These are phyloP conservation scores for Neomicropteryx cornuta DNA, from an alignment of 1,140 invertebrate species.

Conservation along the genomic window DNA sequence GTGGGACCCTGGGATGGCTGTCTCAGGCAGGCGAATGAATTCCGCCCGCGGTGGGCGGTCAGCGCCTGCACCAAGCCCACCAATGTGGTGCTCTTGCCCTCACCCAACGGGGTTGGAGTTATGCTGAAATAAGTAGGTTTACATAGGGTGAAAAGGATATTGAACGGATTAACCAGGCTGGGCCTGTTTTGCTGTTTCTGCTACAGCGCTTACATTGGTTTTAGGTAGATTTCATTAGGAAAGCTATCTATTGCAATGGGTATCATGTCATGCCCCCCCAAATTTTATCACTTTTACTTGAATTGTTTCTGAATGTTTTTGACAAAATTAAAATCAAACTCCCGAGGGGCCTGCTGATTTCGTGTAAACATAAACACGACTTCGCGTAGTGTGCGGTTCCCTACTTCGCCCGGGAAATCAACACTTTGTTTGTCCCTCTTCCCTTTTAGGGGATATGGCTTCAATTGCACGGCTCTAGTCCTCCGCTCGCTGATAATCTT, in stretches of 20 bases:
- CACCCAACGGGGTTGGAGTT: conserved; percentile 93
- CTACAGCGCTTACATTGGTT: conserved; percentile 4
- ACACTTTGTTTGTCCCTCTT: too few species aligned
- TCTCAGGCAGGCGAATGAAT: conserved; percentile 90
- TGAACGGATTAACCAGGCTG: conserved; percentile 1
- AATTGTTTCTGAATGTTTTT: conserved; percentile 1
- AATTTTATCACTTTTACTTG: background rate
- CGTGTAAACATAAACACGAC: too few species aligned
- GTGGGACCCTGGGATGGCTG: conserved; percentile 98
- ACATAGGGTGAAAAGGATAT: conserved; percentile 1
- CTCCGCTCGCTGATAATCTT: too few species aligned
- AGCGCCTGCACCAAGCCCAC: conserved; percentile 91
- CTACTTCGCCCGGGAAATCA: too few species aligned
- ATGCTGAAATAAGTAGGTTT: conserved; percentile 48
- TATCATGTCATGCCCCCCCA: conserved; percentile 1
- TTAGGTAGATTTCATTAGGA: too few species aligned
- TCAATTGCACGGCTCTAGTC: too few species aligned
- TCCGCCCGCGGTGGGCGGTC: conserved; percentile 70
- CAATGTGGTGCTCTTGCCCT: conserved; percentile 95
- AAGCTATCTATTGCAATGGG: too few species aligned
- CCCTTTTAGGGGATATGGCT: too few species aligned
- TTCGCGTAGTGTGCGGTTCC: too few species aligned
- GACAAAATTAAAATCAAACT: too few species aligned
- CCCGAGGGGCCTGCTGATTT: too few species aligned
- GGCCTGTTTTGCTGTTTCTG: conserved; percentile 1